These are phyloP conservation scores for Rhadinocentrus ornatus DNA, from an alignment of 2,797 vertebrate genomes.

Conservation along the genomic window DNA sequence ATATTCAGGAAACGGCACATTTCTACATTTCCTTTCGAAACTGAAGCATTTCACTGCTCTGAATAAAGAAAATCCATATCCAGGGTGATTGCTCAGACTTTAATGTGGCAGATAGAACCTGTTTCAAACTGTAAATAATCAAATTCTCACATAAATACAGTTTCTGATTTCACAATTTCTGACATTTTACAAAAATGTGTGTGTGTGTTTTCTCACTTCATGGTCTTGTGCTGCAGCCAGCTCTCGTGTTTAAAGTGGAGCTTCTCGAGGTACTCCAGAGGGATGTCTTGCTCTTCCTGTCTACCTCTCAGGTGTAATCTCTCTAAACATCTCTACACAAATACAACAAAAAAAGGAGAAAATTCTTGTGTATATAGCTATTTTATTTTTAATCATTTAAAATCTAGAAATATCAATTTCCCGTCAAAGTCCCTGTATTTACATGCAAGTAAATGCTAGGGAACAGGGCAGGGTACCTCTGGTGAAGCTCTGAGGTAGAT, in stretches of 20 bases:
- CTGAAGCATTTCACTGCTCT: not conserved
- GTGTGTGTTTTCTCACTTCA: conserved; percentile 80
- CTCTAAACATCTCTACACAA: conserved; percentile 87
- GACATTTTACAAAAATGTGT: not conserved
- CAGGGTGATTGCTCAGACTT: not conserved
- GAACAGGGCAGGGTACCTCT: conserved; percentile 77
- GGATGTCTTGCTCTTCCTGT: conserved; percentile 91
- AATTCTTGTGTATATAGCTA: not conserved
- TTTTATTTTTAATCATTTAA: not conserved
- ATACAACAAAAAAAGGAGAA: not conserved
- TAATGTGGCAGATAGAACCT: not conserved
- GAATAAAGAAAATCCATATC: not conserved
- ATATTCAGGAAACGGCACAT: not conserved
- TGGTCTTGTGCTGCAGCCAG: conserved; percentile 91
- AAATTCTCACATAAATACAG: not conserved
- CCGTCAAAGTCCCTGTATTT: not conserved
- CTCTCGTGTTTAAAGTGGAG: conserved; percentile 94
- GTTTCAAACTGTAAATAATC: not conserved
- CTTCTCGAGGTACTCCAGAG: conserved; percentile 92
- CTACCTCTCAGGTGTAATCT: conserved; percentile 88
- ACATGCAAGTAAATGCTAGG: not conserved
- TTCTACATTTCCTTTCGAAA: not conserved
- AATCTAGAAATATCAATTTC: not conserved
- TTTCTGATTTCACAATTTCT: not conserved
- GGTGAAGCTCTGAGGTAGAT: conserved; percentile 93